Conservation (phyloP, 2,113 vertebrate genomes). For the Spermophilus dauricus region DNA sequence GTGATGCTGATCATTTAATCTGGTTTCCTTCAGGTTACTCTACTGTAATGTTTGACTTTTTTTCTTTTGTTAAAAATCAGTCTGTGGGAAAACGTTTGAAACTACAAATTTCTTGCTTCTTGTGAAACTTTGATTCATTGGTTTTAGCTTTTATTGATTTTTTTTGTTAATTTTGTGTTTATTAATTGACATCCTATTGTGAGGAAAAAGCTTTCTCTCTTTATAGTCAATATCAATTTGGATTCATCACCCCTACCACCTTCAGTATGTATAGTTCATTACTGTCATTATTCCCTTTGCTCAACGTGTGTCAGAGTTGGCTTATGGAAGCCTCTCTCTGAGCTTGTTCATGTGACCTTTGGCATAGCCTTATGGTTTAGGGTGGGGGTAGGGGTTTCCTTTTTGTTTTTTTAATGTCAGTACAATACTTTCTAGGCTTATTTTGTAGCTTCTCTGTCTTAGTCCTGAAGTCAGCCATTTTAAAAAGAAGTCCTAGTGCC, state of each 20-base stretch:
- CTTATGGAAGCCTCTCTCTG: neutral
- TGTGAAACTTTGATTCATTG: neutral
- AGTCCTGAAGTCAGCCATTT: conserved; percentile 1
- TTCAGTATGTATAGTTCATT: neutral
- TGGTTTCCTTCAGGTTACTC: conserved; percentile 31
- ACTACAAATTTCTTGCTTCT: neutral
- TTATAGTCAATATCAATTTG: conserved; percentile 12
- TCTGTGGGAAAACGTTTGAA: neutral
- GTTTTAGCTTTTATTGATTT: conserved; percentile 18
- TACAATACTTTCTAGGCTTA: neutral
- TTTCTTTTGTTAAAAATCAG: conserved; percentile 7
- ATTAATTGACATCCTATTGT: neutral
- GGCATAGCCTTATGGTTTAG: neutral
- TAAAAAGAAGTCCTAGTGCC: neutral
- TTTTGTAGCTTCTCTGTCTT: neutral
- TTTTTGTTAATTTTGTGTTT: conserved; percentile 7
- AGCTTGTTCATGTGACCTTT: neutral
- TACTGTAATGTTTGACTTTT: neutral
- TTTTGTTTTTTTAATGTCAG: neutral
- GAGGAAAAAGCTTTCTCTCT: neutral
- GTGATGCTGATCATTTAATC: neutral
- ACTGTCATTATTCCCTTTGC: neutral
- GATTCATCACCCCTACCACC: neutral
- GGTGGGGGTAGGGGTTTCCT: neutral
- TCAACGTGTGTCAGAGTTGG: neutral